These are phyloP conservation scores for Antheraea mylitta DNA, from an alignment of 1,140 invertebrate species.

Conservation along the genomic window DNA sequence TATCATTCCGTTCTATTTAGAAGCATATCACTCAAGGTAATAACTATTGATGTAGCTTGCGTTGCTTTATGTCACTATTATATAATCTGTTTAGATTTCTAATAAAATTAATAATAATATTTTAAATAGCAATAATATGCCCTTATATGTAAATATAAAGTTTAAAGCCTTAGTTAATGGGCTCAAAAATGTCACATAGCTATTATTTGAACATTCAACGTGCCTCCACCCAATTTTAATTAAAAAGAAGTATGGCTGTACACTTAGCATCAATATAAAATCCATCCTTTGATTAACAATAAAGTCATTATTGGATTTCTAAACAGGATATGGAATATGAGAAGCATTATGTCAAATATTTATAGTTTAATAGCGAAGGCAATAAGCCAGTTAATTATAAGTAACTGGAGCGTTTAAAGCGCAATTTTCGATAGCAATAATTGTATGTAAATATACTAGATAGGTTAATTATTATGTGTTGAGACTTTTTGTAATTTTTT, in stretches of 20 bases:
- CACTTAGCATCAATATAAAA: neutral
- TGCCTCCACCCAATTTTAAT: too few species aligned
- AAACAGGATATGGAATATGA: conserved; percentile 33
- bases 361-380: conserved; percentile 48
- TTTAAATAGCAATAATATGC: neutral
- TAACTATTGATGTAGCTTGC: conserved; percentile 46
- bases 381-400: conserved; percentile 56
- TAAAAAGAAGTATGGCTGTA: neutral
- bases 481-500: conserved; percentile 71
- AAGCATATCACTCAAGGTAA: conserved; percentile 59
- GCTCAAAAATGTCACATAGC: conserved; percentile 1
- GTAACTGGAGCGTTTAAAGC: conserved; percentile 64
- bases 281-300: neutral
- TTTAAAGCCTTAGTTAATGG: neutral
- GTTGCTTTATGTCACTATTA: conserved; percentile 36
- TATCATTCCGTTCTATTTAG: conserved; percentile 55
- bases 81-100: conserved; percentile 45
- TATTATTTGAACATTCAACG: neutral
- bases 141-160: neutral
- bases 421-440: conserved; percentile 74
- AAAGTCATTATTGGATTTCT: conserved; percentile 19
- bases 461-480: conserved; percentile 77
- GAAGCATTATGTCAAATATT: conserved; percentile 30
- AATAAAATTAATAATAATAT: neutral
- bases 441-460: conserved; percentile 71